Base-by-base conservation (phyloP, 2,888 invertebrate genomes). In the Parthenolecanium corni region DNA sequence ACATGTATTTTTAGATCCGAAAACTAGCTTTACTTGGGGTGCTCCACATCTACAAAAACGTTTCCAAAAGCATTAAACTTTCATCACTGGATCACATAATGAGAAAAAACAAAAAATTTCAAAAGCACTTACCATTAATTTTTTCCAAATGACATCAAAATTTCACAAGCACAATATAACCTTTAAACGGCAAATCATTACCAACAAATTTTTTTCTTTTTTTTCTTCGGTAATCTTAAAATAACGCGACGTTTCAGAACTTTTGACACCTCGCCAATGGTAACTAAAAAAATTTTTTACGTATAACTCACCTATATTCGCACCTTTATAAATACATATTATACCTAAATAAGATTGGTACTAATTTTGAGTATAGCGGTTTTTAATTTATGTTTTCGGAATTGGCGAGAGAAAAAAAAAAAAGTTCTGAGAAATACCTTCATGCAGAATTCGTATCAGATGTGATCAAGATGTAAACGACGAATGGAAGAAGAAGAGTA, bases 251-350 rank as follows among this genome's bases (percentile, higher is more conserved):
- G 21, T 54, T 4, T 38, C 40, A 42, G n/a, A 54, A 42, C 3
- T 42, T 52, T 52, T 54, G 54, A 36, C 54, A 54, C 16, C 23
- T 24, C 23, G 42, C 54, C 54, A 54, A 54, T n/a, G 54, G 9
- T 40, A 53, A 42, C n/a, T 42, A 40, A n/a, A 2, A n/a, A 24
- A 54, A 23, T 54, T 54, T 42, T 40, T 36, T 31, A 52, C 38
- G 20, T 20, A 38, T 23, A 54, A 40, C 38, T 16, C 54, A 40
- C 24, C n/a, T 21, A 31, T 31, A 31, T 31, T 31, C 31, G 31
- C 31, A 31, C 4, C 4, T 6, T 31, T 31, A 31, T 31, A 31
- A 36, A 52, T 44, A 44, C 14, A 16, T 44, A 6, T 4, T 44
- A 18, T 16, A 44, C n/a, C 16, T 16, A 44, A 6, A 44, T 16